Base-by-base conservation (phyloP, 2,797 vertebrate genomes). In the Micrastur ruficollis region DNA sequence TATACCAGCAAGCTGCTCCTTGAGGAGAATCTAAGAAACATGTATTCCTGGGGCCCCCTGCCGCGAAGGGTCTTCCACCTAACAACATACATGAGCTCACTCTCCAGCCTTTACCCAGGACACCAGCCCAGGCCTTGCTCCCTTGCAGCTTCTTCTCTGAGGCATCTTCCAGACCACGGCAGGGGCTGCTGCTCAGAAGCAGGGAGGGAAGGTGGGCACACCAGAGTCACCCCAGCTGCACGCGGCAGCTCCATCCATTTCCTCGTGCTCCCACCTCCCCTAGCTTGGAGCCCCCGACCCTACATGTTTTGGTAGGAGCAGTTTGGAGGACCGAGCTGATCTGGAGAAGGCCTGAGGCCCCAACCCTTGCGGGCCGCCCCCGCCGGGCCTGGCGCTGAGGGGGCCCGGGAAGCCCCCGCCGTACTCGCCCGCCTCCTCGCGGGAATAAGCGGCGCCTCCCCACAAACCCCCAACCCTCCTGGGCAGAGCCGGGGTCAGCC, bases 21-120 rank as follows among this genome's bases (percentile, higher is more conserved):
- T 12, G 20, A 91, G 20, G 66, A 36, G 20, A 70, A 36, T 12
- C 4, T 19, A 87, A 68, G 26, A 71, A 19, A 67, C 4, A 2
- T 1, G 0, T 46, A 15, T 7, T 49, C 15, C 23, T 61, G 7
- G 2, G 3, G 1, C 2, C 1, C 6, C 9, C 36, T 9, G 8
- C 18, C 65, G 49, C 0, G 0, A 55, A 47, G 44, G 52, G 27
- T 79, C 32, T 23, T 12, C 9, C 2, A 6, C 34, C 34, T 31
- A 72, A 15, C 31, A 83, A 71, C 1, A 0, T 6, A 36, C 1
- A 0, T 6, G 44, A 58, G 11, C 16, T 34, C 19, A 14, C 10
- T 9, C 59, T 66, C 26, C 19, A 78, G 65, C 21, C 56, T 56
- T 32, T 29, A 20, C 34, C 36, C 42, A 47, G 9, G 36, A 27